Evolutionary conservation across 37 sponge, comb jelly and placozoan species (phyloP), one percentile per base, ranked within the genome.

Genomic region (Dysidea cf. avara): DNA sequence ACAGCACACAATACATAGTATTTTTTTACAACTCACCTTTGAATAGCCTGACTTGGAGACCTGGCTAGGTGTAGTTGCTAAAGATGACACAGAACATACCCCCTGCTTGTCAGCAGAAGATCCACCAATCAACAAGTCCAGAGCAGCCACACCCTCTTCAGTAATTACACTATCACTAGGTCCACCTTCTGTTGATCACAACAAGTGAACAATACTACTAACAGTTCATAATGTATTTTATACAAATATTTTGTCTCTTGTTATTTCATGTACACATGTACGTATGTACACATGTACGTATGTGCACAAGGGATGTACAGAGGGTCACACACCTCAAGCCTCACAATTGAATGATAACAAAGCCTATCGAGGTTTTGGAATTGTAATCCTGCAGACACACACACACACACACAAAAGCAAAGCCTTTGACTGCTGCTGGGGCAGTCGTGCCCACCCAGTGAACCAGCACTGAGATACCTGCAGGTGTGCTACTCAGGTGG

Each of bases 141-240:
- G 73, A 0, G 68, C 88, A 38, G 35, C 49, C 39, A 73, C 61
- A 51, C 65, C 55, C 50, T 75, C 88, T 12, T 22, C n/a, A 56
- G 57, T 64, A 2, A 83, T 57, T 7, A 30, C 34, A 29, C 36
- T 32, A 26, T n/a, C 56, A 52, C 6, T 50, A 53, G 36, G 11
- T 31, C 28, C 18, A 20, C 51, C 26, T 49, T 48, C 51, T n/a
- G 0, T 29, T 21, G 7, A 17, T 6, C 48, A 68, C 2, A 68
- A 47, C 28, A 68, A 16, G 16, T 18, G 17, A 48, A 38, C 39
- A 40, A n/a, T n/a, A n/a, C n/a, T n/a, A n/a, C n/a, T n/a, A n/a
- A n/a, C n/a, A n/a, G n/a, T n/a, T n/a, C n/a, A n/a, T n/a, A n/a
- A n/a, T n/a, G n/a, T n/a, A n/a, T n/a, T n/a, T n/a, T n/a, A n/a